Percentiles rank a stretch among this genome's conserved stretches.
Conservation (phyloP, 2,797 vertebrate species). For the Tokudaia muenninki region DNA sequence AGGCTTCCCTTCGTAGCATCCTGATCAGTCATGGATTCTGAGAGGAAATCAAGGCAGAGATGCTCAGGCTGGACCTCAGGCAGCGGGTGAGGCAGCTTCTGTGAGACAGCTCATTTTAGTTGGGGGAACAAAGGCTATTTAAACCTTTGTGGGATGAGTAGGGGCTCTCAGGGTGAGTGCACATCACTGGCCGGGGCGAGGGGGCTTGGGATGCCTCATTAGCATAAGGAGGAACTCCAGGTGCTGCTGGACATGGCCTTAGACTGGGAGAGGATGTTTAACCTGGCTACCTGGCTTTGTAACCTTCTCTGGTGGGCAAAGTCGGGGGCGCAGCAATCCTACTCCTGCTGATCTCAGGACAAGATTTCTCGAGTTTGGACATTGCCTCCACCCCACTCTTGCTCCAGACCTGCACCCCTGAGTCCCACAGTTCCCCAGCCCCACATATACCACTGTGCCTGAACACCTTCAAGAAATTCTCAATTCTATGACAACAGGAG, state of each 20-base stretch:
- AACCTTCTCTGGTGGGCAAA: neutral
- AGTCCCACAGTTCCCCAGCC: neutral
- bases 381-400: neutral
- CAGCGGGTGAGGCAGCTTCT: neutral
- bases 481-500: conserved; percentile 31
- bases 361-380: neutral
- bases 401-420: neutral
- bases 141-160: neutral
- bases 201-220: neutral
- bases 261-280: neutral
- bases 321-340: neutral
- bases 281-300: neutral
- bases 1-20: neutral
- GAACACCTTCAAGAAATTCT: conserved; percentile 1
- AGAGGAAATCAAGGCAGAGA: neutral
- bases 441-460: neutral
- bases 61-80: neutral
- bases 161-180: neutral
- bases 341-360: neutral
- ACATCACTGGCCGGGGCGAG: neutral
- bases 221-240: neutral
- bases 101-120: neutral
- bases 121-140: neutral
- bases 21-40: neutral
- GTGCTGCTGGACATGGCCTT: neutral